Evolutionary conservation across 2,113 vertebrate genomes (phyloP), one percentile per base, ranked within the genome.

Genomic region (Tympanuchus pallidicinctus): DNA sequence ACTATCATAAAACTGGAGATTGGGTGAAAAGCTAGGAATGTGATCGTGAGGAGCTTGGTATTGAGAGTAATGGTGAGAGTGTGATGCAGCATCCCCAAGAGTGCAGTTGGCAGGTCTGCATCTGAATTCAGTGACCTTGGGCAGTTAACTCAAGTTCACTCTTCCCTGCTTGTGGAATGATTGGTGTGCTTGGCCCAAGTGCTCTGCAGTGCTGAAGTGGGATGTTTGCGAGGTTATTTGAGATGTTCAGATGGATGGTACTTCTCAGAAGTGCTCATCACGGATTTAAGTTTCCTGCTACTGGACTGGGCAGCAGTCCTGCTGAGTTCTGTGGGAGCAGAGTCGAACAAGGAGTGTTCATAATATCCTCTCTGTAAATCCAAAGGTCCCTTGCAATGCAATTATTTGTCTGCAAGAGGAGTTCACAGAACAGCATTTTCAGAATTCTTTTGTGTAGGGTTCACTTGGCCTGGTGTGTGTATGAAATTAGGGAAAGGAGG

Each of bases 181-280:
- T 83, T 83, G 76, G 32, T 52, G 5, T 47, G 56, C 48, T 82
- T 85, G 66, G 54, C 77, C 87, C 78, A 50, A 92, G 86, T 47
- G n/a, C 73, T 84, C 67, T 38, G 30, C 34, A 28, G 66, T 0
- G 0, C 83, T 79, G 40, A 61, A 85, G 91, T 2, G 2, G 6
- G 57, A 61, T 25, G 30, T 86, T 84, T 89, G 48, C 73, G 71
- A 87, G 48, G 81, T 76, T 89, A 64, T 84, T 57, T 76, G 67
- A 66, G 74, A 79, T 82, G 54, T 92, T 90, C 71, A 85, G 63
- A 6, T 70, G 80, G 43, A 66, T 76, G 45, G 45, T 69, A 25
- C 48, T 82, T 90, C 38, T 85, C 40, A 32, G 11, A 94, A 94
- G 78, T 76, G 27, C 79, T 89, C 89, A 45, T 72, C 66, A 63